These are phyloP conservation scores for Xyrichtys novacula DNA, from an alignment of 2,797 vertebrate species.

Conservation along the genomic window DNA sequence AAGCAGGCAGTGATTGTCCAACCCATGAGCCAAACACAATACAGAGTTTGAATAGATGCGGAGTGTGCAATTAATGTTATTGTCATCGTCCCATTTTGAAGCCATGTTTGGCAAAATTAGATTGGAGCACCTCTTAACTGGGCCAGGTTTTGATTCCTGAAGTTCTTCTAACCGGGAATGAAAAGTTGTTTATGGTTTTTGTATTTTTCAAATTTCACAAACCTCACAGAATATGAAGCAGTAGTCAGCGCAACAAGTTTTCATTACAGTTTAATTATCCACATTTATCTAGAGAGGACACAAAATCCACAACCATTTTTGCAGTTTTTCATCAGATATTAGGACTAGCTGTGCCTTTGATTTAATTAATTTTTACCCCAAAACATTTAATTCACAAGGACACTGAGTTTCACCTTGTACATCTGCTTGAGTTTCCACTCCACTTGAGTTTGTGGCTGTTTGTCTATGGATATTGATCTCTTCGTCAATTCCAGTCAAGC, in stretches of 20 bases:
- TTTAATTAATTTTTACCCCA: neutral
- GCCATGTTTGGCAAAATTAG: conserved; percentile 14
- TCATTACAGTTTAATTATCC: too few relatives aligned
- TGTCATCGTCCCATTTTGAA: conserved; percentile 1
- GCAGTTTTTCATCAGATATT: neutral
- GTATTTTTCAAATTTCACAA: neutral
- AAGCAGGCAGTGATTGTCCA: conserved; percentile 1
- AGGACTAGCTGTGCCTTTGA: neutral
- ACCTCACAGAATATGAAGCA: neutral
- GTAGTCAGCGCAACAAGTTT: neutral
- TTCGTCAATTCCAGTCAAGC: conserved; percentile 1
- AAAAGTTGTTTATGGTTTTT: neutral
- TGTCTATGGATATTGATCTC: conserved; percentile 40
- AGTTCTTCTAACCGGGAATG: neutral
- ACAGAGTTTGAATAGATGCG: neutral
- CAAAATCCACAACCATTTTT: neutral
- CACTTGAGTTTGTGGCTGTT: neutral
- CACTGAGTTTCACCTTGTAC: neutral
- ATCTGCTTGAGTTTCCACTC: conserved; percentile 3
- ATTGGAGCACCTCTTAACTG: neutral
- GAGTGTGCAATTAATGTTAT: conserved; percentile 3
- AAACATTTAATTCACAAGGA: neutral
- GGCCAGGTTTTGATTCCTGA: conserved; percentile 2
- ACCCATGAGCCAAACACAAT: conserved; percentile 12
- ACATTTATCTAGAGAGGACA: too few relatives aligned